Evolutionary conservation across 2,797 vertebrate genomes (phyloP), one percentile per base, ranked within the genome.

Genomic region (Hozukius guyotensis): DNA sequence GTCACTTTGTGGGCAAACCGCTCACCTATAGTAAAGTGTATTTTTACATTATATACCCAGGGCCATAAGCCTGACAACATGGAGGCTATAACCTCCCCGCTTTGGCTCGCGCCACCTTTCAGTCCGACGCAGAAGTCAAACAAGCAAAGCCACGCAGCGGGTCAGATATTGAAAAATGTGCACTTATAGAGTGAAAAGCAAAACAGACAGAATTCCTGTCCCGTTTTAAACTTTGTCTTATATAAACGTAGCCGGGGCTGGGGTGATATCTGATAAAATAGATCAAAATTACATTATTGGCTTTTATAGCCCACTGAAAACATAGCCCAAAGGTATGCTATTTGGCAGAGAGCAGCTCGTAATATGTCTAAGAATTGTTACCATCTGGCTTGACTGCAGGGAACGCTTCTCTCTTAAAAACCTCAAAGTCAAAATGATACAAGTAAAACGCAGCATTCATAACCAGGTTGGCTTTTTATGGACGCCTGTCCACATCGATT

Each of bases 201-300:
- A 92, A 92, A 92, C 80, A 91, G 82, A 89, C 81, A 83, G 87
- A 90, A 80, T 86, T 87, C 90, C 86, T 85, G 86, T 92, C 89
- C 91, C 89, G 83, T 94, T 88, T 91, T 89, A 92, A 94, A 94
- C 89, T 80, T 78, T 83, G 89, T 90, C 93, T 93, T 94, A 83
- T 86, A 92, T 94, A 94, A 96, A 93, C 80, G 77, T 55, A 92
- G 90, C 92, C 83, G 63, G 78, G 79, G 88, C 84, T 63, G 88
- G 73, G 92, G 92, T 90, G 92, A 95, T 96, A 94, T 95, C 95
- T 96, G 95, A 96, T 96, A 95, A 96, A 96, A 94, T 91, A 95
- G 95, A 96, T 96, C 94, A 95, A 95, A 96, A 96, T 96, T 96
- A 95, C 95, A 96, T 96, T 96, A 96, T 95, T 94, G 93, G 92